phyloP scores from a whole-genome alignment of 2,888 invertebrate species.

The Cataglyphis rosenhaueri region DNA sequence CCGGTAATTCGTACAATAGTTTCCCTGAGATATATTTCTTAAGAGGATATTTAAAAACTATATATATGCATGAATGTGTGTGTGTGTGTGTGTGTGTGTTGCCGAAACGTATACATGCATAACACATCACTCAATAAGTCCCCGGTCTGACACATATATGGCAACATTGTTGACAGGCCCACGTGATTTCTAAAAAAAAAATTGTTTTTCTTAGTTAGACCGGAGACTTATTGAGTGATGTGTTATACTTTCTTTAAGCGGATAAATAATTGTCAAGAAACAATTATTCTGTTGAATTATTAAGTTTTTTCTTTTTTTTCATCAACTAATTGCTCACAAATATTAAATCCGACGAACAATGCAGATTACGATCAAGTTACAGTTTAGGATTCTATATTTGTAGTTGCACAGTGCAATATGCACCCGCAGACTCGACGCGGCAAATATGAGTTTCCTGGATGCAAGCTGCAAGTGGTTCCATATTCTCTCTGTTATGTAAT shows the following conservation, averaged over 20 bases:
- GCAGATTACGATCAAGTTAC: slow-evolving; percentile 37
- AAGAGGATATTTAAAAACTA: background rate
- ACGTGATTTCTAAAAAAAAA: no score
- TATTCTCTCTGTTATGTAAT: slow-evolving; percentile 68
- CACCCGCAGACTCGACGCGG: slow-evolving; percentile 67
- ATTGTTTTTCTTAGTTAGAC: no score
- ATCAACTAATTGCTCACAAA: slow-evolving; percentile 15
- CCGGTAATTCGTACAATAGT: no score
- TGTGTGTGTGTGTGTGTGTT: background rate
- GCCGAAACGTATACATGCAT: background rate
- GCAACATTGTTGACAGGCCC: no score
- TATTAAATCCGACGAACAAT: slow-evolving; percentile 15
- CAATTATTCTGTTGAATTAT: no score
- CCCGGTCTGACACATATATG: no score
- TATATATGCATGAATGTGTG: background rate
- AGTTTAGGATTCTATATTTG: slow-evolving; percentile 52
- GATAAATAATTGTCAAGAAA: background rate
- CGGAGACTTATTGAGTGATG: no score
- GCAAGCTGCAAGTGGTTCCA: slow-evolving; percentile 68
- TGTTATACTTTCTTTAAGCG: background rate
- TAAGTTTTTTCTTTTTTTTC: background rate
- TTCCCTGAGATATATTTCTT: background rate
- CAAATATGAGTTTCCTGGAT: slow-evolving; percentile 72
- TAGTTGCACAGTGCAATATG: slow-evolving; percentile 71
- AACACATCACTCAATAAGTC: no score